Evolutionary conservation across 2,113 vertebrate species (phyloP), one percentile per base, ranked within the genome.

Genomic region (Nothobranchius furzeri): DNA sequence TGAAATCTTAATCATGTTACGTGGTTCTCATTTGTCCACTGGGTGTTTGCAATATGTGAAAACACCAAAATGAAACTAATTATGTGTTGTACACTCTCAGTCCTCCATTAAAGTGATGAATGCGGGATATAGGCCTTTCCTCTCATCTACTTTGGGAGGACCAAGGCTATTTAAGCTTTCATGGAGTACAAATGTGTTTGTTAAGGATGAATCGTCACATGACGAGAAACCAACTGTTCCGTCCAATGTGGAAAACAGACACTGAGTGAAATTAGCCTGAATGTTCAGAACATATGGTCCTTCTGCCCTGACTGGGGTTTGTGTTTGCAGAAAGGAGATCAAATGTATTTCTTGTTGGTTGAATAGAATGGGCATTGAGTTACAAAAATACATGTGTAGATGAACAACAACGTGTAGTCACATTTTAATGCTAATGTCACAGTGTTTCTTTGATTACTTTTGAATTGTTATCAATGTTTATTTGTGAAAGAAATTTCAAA

Each of bases 11-110:
- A 61, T 66, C 71, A 80, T 67, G 60, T 25, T 36, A 37, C 55
- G 70, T 64, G 30, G 30, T 70, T 73, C 79, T 73, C 12, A 43
- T 58, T 73, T 68, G 60, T 85, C 80, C 74, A 15, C 57, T 68
- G 72, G 71, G 76, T 48, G 69, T 73, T 61, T 68, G 59, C 4
- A 52, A 80, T 61, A 57, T 77, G 64, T 51, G 25, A 83, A 81
- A 79, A 78, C 60, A 70, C 64, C 70, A 77, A 55, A 76, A 81
- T 79, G 58, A 70, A 79, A 82, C 73, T 59, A 80, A 81, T 74
- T 53, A 75, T 64, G 62, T 47, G n/a, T 52, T 30, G 50, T 43
- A 78, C 53, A 45, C 60, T 72, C 36, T 6, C 60, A 71, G 69
- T 68, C 64, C 46, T 14, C 72, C 35, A 14, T 73, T 78, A 65